phyloP scores from a whole-genome alignment of 2,113 vertebrate genomes.

The Herpetotheres cachinnans region DNA sequence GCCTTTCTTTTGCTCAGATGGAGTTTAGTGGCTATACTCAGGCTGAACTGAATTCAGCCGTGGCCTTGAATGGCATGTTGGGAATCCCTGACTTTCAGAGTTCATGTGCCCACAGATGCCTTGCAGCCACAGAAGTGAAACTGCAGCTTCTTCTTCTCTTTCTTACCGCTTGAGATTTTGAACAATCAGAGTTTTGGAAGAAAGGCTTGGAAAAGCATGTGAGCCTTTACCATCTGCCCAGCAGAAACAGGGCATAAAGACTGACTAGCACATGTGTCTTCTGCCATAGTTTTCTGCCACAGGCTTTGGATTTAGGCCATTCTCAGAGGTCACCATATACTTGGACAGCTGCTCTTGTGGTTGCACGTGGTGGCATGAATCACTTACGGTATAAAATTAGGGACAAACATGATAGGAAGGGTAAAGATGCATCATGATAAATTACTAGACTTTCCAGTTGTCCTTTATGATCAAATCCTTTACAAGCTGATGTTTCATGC shows the following conservation, averaged over 20 bases:
- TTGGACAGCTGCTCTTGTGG: conserved; percentile 24
- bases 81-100: neutral
- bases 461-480: neutral
- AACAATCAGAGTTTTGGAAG: neutral
- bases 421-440: neutral
- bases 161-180: neutral
- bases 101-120: neutral
- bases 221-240: neutral
- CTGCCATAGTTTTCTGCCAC: neutral
- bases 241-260: neutral
- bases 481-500: neutral
- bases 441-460: neutral
- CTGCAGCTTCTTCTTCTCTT: neutral
- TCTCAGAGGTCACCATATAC: neutral
- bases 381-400: neutral
- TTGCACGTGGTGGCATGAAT: neutral
- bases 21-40: neutral
- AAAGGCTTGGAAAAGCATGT: neutral
- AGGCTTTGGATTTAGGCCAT: neutral
- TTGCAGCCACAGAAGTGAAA: neutral
- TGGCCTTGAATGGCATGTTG: neutral
- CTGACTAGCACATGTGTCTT: neutral
- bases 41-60: neutral
- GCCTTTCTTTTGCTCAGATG: neutral
- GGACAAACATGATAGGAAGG: neutral